A percentile compares a stretch with the other conserved stretches of the same genome.
These are phyloP conservation scores for Stegophylla sp. DNA, from an alignment of 2,888 invertebrate species.

Conservation along the genomic window DNA sequence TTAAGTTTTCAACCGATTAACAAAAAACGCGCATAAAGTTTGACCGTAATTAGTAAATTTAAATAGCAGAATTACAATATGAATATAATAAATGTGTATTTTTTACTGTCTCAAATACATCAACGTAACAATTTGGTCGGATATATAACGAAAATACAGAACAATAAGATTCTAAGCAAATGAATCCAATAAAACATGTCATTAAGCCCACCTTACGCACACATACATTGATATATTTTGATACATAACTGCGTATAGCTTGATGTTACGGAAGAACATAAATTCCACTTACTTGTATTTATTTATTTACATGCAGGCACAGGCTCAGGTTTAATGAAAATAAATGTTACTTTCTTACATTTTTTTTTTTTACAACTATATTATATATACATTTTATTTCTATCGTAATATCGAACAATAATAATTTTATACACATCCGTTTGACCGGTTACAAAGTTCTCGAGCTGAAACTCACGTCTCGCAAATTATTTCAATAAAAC, in stretches of 20 bases:
- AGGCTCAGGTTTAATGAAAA: neutral
- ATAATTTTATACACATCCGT: neutral
- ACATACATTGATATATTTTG: no score
- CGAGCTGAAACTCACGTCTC: no score
- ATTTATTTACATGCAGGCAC: neutral
- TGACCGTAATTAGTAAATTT: neutral
- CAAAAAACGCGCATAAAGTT: neutral
- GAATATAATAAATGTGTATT: neutral
- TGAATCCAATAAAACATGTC: neutral
- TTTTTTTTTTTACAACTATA: neutral
- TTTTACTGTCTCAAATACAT: neutral
- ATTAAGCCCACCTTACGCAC: neutral
- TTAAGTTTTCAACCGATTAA: neutral
- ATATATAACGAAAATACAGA: neutral
- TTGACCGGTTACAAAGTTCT: neutral
- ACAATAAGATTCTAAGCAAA: neutral
- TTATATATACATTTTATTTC: neutral
- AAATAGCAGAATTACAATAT: neutral
- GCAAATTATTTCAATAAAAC: no score
- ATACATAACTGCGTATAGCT: no score
- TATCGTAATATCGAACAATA: neutral
- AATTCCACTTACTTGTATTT: neutral
- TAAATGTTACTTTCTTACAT: conserved; percentile 8
- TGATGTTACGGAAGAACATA: conserved; percentile 8
- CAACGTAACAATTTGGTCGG: neutral